Percentiles rank a stretch among this genome's conserved stretches.
Conservation (phyloP, 2,797 vertebrate species). For the Macroramphosus scolopax region DNA sequence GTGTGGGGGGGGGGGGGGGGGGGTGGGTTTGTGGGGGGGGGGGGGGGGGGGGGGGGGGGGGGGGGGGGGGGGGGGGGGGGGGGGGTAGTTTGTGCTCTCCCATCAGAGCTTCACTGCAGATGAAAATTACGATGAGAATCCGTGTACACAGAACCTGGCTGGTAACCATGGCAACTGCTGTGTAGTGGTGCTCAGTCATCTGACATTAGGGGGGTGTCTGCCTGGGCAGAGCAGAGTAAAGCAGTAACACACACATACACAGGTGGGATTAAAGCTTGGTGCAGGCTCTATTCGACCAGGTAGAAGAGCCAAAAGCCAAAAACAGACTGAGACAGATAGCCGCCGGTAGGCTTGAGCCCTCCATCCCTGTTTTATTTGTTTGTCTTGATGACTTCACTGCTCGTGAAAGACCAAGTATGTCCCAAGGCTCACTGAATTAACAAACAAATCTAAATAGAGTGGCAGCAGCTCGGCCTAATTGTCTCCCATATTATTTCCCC, state of each 20-base stretch:
- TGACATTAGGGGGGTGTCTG: slow-evolving; percentile 67
- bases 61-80: no score
- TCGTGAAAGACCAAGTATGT: slow-evolving; percentile 52
- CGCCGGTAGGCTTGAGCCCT: slow-evolving; percentile 21
- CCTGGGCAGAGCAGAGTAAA: slow-evolving; percentile 46
- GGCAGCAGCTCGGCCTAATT: slow-evolving; percentile 27
- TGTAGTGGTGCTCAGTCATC: slow-evolving; percentile 71
- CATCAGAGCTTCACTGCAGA: slow-evolving; percentile 60
- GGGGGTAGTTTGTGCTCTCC: slow-evolving; percentile 27
- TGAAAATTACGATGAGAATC: slow-evolving; percentile 71
- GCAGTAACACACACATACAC: slow-evolving; percentile 24
- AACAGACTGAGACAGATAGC: slow-evolving; percentile 49
- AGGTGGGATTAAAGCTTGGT: slow-evolving; percentile 43
- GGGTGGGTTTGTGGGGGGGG: no score
- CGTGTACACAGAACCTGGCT: slow-evolving; percentile 63
- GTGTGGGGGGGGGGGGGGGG: slow-evolving; percentile 36
- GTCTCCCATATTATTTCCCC: slow-evolving; percentile 26
- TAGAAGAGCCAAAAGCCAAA: slow-evolving; percentile 17
- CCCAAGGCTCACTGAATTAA: slow-evolving; percentile 47
- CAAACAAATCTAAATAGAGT: slow-evolving; percentile 38
- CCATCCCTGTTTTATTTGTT: slow-evolving; percentile 38
- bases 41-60: no score
- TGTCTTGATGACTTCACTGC: slow-evolving; percentile 52
- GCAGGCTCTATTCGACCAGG: slow-evolving; percentile 24
- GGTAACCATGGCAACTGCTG: slow-evolving; percentile 79